Evolutionary conservation across 2,888 invertebrate species (phyloP), one percentile per base, ranked within the genome.

Genomic region (Ennomos quercinarius): DNA sequence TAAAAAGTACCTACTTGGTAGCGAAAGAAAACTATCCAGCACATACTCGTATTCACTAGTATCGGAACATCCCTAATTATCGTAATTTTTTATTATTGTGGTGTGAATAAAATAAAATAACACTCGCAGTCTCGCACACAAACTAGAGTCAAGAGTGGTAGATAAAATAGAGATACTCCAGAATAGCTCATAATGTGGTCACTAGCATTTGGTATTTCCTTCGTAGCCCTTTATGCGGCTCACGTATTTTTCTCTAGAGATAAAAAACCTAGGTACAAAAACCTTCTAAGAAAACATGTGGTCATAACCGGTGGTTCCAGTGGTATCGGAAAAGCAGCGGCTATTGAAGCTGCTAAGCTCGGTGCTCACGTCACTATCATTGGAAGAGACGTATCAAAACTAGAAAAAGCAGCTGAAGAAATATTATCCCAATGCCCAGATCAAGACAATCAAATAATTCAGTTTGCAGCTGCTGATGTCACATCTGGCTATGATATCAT

Each of bases 281-380:
- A 83, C 64, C 77, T 94, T 48, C 72, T 86, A 43, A 91, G 89
- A 8, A 94, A 91, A 74, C 95, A 95, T 88, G 94, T 96, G 36
- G 94, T 95, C 17, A 93, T 99, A 44, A 98, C 98, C 35, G 99
- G 99, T 43, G 99, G 99, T 10, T 99, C 99, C 0, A 98, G 98
- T 87, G 99, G 99, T 8, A 99, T 99, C 72, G 99, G 99, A 0
- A 96, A 97, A 84, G 94, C 95, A 58, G 84, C 97, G 10, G 99
- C 98, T 0, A 91, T 95, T 34, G 94, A 96, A 76, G 97, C 96
- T 9, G 96, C 95, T 0, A 93, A 93, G 74, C 88, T 94, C 71
- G 99, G 99, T 35, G 98, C 98, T 5, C 93, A 97, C 87, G 97
- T 99, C 1, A 98, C 99, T 0, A 94, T 99, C 51, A 93, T 99